Evolutionary conservation across 2,888 invertebrate species (phyloP).

Genomic region (Melipona bicolor): DNA sequence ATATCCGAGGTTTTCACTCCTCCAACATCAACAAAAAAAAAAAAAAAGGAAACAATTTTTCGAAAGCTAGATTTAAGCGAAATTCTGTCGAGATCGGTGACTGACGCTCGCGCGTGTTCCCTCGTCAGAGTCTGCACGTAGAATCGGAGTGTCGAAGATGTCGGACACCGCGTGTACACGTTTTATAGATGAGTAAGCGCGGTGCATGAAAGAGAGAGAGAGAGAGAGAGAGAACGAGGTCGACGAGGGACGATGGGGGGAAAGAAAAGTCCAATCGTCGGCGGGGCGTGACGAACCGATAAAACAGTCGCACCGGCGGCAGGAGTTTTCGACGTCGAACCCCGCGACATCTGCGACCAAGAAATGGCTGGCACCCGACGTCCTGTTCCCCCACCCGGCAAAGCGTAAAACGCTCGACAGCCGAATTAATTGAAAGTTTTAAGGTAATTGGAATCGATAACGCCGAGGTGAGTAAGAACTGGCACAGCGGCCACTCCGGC

Average conservation of each 20-base stretch:
- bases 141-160: background rate
- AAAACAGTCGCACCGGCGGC: conserved; percentile 70
- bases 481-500: background rate
- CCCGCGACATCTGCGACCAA: conserved; percentile 68
- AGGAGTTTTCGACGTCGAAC: conserved; percentile 66
- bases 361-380: conserved; percentile 61
- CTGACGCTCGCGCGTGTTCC: too few relatives aligned
- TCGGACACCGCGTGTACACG: background rate
- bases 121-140: too few relatives aligned
- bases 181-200: background rate
- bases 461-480: conserved; percentile 62
- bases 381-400: conserved; percentile 45
- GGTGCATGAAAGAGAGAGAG: background rate
- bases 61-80: too few relatives aligned
- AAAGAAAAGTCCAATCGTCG: conserved; percentile 79
- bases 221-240: background rate
- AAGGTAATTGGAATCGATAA: conserved; percentile 78
- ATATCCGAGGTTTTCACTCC: too few relatives aligned
- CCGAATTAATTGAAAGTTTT: conserved; percentile 80
- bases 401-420: conserved; percentile 74
- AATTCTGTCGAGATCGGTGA: too few relatives aligned
- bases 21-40: too few relatives aligned
- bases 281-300: conserved; percentile 80
- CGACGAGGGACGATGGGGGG: conserved; percentile 50
- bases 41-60: too few relatives aligned